These are phyloP conservation scores for Percina caprodes DNA, from an alignment of 2,113 vertebrate species.

Conservation along the genomic window DNA sequence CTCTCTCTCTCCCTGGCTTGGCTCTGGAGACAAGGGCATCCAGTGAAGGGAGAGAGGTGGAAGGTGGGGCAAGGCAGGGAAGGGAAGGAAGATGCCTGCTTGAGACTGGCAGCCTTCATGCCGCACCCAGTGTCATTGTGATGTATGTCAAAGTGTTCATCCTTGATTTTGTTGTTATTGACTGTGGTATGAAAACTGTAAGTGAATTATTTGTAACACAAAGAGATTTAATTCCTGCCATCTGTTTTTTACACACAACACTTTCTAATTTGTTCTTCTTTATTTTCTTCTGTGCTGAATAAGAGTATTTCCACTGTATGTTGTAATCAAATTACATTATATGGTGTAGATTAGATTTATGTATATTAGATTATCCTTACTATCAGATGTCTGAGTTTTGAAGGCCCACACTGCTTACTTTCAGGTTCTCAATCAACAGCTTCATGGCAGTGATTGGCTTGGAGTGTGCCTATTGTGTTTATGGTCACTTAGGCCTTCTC, in stretches of 20 bases:
- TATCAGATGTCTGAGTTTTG: conserved; percentile 22
- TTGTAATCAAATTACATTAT: conserved; percentile 20
- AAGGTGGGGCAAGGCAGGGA: conserved; percentile 15
- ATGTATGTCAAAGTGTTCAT: not conserved
- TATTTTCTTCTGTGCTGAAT: not conserved
- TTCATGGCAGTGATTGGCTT: conserved; percentile 37
- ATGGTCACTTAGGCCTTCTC: not conserved
- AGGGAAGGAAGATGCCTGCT: not conserved
- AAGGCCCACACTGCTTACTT: conserved; percentile 10
- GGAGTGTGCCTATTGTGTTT: not conserved
- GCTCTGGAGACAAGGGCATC: conserved; percentile 46
- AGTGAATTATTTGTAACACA: conserved; percentile 4
- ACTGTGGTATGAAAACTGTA: not conserved
- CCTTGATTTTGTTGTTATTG: not conserved
- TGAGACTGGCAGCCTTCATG: conserved; percentile 20
- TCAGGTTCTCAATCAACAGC: conserved; percentile 31
- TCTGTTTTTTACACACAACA: not conserved
- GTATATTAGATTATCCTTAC: conserved; percentile 30
- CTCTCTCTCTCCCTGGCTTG: conserved; percentile 22
- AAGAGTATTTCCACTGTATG: conserved; percentile 11
- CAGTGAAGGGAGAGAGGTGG: conserved; percentile 34
- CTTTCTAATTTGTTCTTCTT: not conserved
- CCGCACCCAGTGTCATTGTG: conserved; percentile 56
- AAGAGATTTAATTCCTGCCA: not conserved
- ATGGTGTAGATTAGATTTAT: conserved; percentile 27